These are phyloP conservation scores for Pseudonaja textilis DNA, from an alignment of 2,113 vertebrate genomes.

Conservation along the genomic window DNA sequence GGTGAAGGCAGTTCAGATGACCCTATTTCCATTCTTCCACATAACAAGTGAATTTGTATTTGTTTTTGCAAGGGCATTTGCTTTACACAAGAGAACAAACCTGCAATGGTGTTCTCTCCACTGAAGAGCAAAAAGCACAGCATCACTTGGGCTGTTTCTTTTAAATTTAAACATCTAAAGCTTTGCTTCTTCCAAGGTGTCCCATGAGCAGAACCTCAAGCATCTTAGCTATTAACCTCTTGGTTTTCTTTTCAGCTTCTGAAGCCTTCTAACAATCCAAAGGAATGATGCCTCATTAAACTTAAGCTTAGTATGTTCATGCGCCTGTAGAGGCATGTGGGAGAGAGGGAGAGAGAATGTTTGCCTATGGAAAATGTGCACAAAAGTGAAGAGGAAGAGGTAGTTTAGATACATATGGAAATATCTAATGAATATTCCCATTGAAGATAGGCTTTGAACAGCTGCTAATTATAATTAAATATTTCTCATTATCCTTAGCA, in stretches of 20 bases:
- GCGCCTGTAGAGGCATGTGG: no score
- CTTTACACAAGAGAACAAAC: background rate
- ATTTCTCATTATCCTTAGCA: background rate
- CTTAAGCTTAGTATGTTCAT: background rate
- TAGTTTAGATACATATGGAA: background rate
- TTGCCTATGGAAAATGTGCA: background rate
- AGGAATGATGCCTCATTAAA: conserved; percentile 7
- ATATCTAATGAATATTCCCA: conserved; percentile 22
- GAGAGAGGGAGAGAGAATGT: background rate
- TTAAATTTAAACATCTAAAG: background rate
- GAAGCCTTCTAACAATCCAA: background rate
- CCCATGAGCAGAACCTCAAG: background rate
- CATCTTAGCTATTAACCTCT: conserved; percentile 3
- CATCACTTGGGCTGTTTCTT: background rate
- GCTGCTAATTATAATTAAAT: conserved; percentile 19
- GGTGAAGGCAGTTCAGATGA: background rate
- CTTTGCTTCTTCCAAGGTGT: background rate
- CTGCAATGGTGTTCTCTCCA: background rate
- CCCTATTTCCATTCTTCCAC: no score
- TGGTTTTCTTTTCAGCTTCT: background rate
- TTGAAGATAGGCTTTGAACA: conserved; percentile 17
- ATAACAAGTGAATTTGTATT: no score
- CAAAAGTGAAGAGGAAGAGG: background rate
- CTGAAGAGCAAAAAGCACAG: background rate
- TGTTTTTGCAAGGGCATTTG: background rate